Base-by-base conservation (phyloP, 2,888 invertebrate genomes). In the Pseudococcus jackbeardsleyi region DNA sequence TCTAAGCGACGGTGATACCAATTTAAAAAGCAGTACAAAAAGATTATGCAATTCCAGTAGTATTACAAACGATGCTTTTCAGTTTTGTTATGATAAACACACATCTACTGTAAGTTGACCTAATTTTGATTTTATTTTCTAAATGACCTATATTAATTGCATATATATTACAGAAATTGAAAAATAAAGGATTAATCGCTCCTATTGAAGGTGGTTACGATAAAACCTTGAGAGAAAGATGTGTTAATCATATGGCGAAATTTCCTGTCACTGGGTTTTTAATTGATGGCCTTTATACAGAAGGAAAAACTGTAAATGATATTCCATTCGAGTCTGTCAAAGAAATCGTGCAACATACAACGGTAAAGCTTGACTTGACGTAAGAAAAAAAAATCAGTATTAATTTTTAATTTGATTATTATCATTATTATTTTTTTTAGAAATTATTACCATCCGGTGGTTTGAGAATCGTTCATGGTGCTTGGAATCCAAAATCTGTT, bases 211-310 rank as follows among this genome's bases (percentile, higher is more conserved):
- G 97, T n/a, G 95, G 96, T 7, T 95, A 94, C 90, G 92, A 93
- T 91, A 91, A 93, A n/a, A 92, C 93, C 85, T 94, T 94, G 89
- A 93, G 96, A 91, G 92, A 94, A 89, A 92, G 93, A 86, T 95
- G 94, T 86, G 94, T 95, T 22, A 92, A 94, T 89, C 93, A 93
- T 89, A 92, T 95, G 46, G 92, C 93, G 85, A 92, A 94, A 22
- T 92, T 94, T 26, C 91, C 93, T 88, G 91, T 96, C 87, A 92
- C 92, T 88, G 98, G 98, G 3, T 95, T 95, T 91, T 93, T 96
- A 1, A 93, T 98, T 77, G 96, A 96, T 91, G 97, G 98, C 1
- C 93, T 98, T 88, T 95, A 96, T 90, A 94, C 94, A 90, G 95
- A 95, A 90, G 95, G 96, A 89, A 92, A 94, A 90, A 92, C 94